Base-by-base conservation (phyloP, 1,140 invertebrate species). In the Microplitis mediator region DNA sequence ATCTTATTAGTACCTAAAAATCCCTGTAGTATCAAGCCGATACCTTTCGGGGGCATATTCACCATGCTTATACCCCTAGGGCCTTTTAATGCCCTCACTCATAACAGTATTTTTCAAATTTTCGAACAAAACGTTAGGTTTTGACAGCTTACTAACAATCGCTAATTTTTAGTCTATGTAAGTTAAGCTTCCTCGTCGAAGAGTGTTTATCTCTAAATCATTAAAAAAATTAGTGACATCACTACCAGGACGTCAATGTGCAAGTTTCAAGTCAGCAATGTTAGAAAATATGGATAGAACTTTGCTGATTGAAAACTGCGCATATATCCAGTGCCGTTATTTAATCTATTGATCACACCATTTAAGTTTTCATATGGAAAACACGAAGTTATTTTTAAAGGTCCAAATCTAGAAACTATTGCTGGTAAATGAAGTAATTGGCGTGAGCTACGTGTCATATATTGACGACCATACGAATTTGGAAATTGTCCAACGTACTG, bases 361-460 rank as follows among this genome's bases (percentile, higher is more conserved):
- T 66, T 66, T 52, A 66, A 11, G 3, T 54, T 34, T 34, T 66
- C 50, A 52, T 32, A 66, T 3, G 64, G 4, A 54, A 52, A 32
- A 66, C 64, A 66, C 3, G 64, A 66, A 6, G 23, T 52, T 4
- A 62, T 56, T 45, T 45, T 69, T 13, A 76, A 36, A n/a, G 75
- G 69, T 16, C 75, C 75, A 56, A 73, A 73, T 11, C 54, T 60
- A n/a, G 50, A 4, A 0, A 76, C 71, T 13, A 11, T 34, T 6
- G 64, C 14, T n/a, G 68, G 68, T n/a, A 76, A n/a, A 61, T 76
- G 71, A 2, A 73, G 35, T 35, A 76, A 52, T 56, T 31, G 34
- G 50, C 75, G 71, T 4, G 75, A 31, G 54, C 75, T 77, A 52
- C 23, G 71, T 35, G 52, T 62, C 73, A 77, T 75, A 36, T 65